phyloP scores from a whole-genome alignment of 2,888 invertebrate genomes.

The Phyto melanocephala region DNA sequence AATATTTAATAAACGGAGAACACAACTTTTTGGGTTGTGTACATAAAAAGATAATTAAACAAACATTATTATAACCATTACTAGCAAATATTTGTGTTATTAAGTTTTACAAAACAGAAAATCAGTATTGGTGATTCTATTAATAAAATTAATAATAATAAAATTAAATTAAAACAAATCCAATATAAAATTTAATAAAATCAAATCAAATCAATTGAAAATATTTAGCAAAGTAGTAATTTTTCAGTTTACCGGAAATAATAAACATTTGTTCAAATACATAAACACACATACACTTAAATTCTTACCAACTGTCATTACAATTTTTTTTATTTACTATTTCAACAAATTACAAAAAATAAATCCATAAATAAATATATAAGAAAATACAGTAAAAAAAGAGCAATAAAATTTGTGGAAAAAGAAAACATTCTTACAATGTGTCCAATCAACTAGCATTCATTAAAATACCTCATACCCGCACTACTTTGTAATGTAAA shows the following conservation, averaged over 20 bases:
- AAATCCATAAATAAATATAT: background rate
- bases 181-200: background rate
- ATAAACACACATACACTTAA: background rate
- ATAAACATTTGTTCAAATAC: background rate
- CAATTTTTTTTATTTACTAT: background rate
- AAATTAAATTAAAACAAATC: background rate
- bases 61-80: too few relatives aligned
- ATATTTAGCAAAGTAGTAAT: background rate
- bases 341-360: background rate
- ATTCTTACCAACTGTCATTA: background rate
- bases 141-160: background rate
- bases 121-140: background rate
- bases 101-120: too few relatives aligned
- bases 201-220: background rate
- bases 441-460: slow-evolving; percentile 18
- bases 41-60: too few relatives aligned
- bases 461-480: background rate
- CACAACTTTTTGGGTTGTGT: too few relatives aligned
- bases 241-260: background rate
- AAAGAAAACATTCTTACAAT: background rate
- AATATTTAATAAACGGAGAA: too few relatives aligned
- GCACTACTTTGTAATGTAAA: background rate
- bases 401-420: background rate
- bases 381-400: background rate
- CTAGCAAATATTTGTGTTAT: too few relatives aligned